Base-by-base conservation (phyloP, 2,888 invertebrate genomes). In the Drosophila putrida region DNA sequence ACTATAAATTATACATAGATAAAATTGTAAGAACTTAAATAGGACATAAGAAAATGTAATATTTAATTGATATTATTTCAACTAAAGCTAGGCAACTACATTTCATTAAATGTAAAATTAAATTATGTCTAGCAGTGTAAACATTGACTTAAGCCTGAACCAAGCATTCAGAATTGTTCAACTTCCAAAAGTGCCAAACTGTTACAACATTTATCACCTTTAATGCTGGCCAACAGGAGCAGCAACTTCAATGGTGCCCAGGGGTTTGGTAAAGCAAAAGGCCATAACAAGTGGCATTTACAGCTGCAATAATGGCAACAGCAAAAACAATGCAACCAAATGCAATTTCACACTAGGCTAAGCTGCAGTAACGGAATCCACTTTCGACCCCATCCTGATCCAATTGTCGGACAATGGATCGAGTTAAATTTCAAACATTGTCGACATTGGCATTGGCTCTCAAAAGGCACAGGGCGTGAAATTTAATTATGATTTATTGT, bases 401-500 rank as follows among this genome's bases (percentile, higher is more conserved):
- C 41, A 54, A 33, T 25, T 13, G 33, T 6, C 20, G 33, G 20
- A 6, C 43, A 43, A 41, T 20, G n/a, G 33, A 8, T 31, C 9
- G 31, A 53, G 11, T 6, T 27, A 1, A 8, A 49, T 33, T 20
- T 49, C 20, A 15, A 20, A 20, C 20, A 20, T 20, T 20, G 20
- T 20, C 20, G 20, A 13, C 27, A 51, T 51, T 41, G 53, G 31
- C 44, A 62, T 44, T 58, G 60, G 36, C 41, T 20, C 39, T 78
- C 74, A 68, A 78, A 68, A 41, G 58, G 58, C 59, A 65, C 50
- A 60, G 36, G 55, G 78, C 72, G 74, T 75, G 64, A 73, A 83
- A 78, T 85, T 82, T 88, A 85, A 83, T 83, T 85, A 85, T 83
- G 82, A 88, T 88, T 88, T 88, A 83, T 82, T 43, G 66, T 61